phyloP scores from a whole-genome alignment of 2,113 vertebrate genomes.

The Centropus unirufus region DNA sequence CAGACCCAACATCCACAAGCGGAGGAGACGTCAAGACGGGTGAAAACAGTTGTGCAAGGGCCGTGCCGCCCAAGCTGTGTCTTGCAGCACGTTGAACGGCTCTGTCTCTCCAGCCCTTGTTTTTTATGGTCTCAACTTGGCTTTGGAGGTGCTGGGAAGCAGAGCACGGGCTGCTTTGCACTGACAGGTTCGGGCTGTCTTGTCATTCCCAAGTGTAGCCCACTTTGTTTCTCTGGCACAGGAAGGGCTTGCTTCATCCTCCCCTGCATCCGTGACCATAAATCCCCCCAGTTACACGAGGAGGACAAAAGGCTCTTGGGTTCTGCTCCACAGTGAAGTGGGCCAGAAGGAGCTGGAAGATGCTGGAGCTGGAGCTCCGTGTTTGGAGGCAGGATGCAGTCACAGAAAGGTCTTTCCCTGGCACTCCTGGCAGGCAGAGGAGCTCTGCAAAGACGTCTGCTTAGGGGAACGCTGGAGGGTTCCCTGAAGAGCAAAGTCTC shows the following conservation, averaged over 20 bases:
- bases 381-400: background rate
- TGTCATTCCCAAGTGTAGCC: background rate
- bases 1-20: background rate
- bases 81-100: background rate
- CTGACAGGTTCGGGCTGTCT: background rate
- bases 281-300: background rate
- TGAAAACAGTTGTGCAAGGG: background rate
- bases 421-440: background rate
- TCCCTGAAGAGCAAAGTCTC: background rate
- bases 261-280: background rate
- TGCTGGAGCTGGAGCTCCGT: background rate
- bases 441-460: background rate
- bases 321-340: background rate
- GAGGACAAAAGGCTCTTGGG: background rate
- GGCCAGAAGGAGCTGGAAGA: background rate
- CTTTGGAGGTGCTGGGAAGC: background rate
- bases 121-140: background rate
- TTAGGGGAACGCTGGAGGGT: background rate
- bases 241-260: background rate
- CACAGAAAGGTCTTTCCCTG: background rate
- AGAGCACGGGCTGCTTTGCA: background rate
- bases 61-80: fast-evolving
- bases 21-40: background rate
- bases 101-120: background rate
- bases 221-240: background rate